These are phyloP conservation scores for Percopsis transmontana DNA, from an alignment of 2,113 vertebrate species.

Conservation along the genomic window DNA sequence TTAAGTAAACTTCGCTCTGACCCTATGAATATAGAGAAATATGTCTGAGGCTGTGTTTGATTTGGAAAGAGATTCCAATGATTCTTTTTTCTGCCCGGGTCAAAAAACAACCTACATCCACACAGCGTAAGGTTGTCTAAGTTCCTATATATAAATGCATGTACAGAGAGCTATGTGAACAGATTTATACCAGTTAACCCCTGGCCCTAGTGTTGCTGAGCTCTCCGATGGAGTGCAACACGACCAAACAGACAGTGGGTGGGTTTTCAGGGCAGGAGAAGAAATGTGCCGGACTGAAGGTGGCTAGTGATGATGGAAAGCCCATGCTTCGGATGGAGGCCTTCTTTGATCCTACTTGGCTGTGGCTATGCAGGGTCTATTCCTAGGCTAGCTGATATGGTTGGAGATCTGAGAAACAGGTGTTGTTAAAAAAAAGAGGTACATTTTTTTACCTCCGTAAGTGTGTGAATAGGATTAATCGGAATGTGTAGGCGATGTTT, in stretches of 20 bases:
- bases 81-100: constrained; percentile 17
- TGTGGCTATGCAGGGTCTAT: constrained; percentile 7
- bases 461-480: constrained; percentile 6
- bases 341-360: constrained; percentile 34
- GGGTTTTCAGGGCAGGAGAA: constrained; percentile 39
- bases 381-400: constrained; percentile 15
- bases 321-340: constrained; percentile 35
- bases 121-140: constrained; percentile 63
- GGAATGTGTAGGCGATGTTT: not conserved
- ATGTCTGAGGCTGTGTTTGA: constrained; percentile 76
- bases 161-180: constrained; percentile 45
- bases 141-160: constrained; percentile 64
- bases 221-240: constrained; percentile 23
- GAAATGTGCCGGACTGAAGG: constrained; percentile 30
- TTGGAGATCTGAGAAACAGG: constrained; percentile 16
- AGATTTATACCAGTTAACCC: constrained; percentile 51
- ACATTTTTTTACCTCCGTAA: not conserved
- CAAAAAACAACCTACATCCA: constrained; percentile 61
- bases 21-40: constrained; percentile 75
- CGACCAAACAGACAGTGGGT: constrained; percentile 35
- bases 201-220: constrained; percentile 16
- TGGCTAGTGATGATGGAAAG: constrained; percentile 52
- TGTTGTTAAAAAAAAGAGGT: constrained; percentile 12
- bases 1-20: constrained; percentile 74
- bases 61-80: constrained; percentile 70